Base-by-base conservation (phyloP, 2,113 vertebrate species). In the Sminthopsis crassicaudata region DNA sequence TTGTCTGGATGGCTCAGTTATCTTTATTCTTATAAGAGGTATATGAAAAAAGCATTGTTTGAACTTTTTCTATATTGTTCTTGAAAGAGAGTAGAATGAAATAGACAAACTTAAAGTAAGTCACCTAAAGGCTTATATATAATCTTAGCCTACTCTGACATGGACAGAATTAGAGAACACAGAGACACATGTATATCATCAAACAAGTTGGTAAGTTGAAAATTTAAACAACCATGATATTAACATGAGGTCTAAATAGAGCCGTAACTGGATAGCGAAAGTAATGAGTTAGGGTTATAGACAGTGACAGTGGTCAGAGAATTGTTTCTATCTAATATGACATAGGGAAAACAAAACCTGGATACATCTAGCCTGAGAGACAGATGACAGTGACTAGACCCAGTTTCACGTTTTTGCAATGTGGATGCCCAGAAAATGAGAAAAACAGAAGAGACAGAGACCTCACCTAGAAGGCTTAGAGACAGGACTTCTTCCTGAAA, bases 401-500 rank as follows among this genome's bases (percentile, higher is more conserved):
- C 46, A 53, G 30, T 91, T 92, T 42, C 14, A 8, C 24, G 25
- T 42, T 57, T 24, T 2, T 91, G 14, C 36, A 19, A 42, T 94
- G 24, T 76, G 30, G 6, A 4, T 30, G 88, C 60, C 26, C 36
- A 54, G 46, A 52, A 54, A 48, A 91, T 30, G 0, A 14, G 89
- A 10, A 0, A 27, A 55, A 51, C 76, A 53, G 27, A 88, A 42
- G 55, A 76, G 55, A 36, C 11, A 54, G 42, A 93, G 46, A 84
- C 11, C 89, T 97, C 24, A 96, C 97, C 96, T 93, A 51, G 91
- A 8, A 53, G 30, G 76, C 8, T 19, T 26, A 4, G 46, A 0
- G 16, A 50, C 50, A 53, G 57, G 24, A 91, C 5, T 42, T 95
- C 46, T 46, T 93, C 88, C 97, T 96, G 94, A 25, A 97, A 93